Evolutionary conservation across 1,140 invertebrate species (phyloP), one percentile per base, ranked within the genome.

Genomic region (Tetraneura akinire): DNA sequence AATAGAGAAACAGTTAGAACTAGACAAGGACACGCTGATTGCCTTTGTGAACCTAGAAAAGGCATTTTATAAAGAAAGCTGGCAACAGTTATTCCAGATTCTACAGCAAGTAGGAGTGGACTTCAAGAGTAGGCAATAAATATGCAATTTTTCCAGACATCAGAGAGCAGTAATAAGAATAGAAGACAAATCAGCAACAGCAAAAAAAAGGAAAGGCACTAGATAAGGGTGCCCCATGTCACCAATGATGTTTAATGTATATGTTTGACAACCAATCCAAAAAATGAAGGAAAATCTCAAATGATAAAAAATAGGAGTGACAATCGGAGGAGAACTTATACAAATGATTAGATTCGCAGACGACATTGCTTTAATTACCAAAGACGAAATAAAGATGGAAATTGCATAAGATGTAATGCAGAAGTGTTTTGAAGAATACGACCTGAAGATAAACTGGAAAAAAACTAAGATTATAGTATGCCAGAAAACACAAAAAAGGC

Each of bases 401-500:
- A 66, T 42, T 66, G 13, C 62, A 66, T 66, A 42, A 42, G 32
- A 42, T 42, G 10, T 18, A 14, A 66, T 42, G 62, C 32, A 66
- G 3, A 66, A 37, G 32, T 66, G 11, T 37, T 66, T 66, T 66
- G 62, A 66, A 66, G 62, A 18, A 66, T 66, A 66, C n/a, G 32
- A 32, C 32, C 29, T 42, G 32, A 66, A 37, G 62, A 66, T 66
- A 66, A 42, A 66, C 18, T 66, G 62, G 62, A 37, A 66, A 66
- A 37, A 29, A 60, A 60, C 26, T 29, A 60, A 26, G 57, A 11
- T 29, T 60, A 10, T 53, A 8, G 14, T 53, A n/a, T 53, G 14
- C 18, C 51, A n/a, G n/a, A 53, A 53, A 51, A 51, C 16, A 14
- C 49, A 3, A 51, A 6, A 51, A 53, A 53, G 16, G 18, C 51